phyloP scores from a whole-genome alignment of 2,888 invertebrate genomes.

The Bombyx huttoni region DNA sequence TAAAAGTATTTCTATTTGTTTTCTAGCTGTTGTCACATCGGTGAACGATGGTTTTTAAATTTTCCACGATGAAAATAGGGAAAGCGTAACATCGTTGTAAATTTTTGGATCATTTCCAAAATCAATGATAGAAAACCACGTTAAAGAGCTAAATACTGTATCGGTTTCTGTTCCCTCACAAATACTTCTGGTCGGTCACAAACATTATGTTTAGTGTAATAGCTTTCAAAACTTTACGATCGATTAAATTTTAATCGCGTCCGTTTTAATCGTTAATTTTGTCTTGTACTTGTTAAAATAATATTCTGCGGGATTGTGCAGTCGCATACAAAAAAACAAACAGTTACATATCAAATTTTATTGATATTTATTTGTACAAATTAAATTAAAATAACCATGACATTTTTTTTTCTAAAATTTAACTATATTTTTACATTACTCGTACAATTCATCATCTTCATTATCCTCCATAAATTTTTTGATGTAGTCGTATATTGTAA shows the following conservation, averaged over 20 bases:
- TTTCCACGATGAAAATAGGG: conserved; percentile 70
- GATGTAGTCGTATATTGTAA: not conserved
- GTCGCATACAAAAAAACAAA: not conserved
- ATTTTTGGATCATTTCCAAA: conserved; percentile 56
- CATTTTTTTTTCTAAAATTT: not conserved
- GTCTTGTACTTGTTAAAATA: not conserved
- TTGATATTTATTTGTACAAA: not conserved
- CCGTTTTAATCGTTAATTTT: not conserved
- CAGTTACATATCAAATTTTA: not conserved
- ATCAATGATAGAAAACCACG: conserved; percentile 58
- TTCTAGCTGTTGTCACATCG: conserved; percentile 64
- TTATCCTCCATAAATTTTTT: not conserved
- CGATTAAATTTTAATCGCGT: not conserved
- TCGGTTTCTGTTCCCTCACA: conserved; percentile 20
- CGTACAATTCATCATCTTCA: not conserved
- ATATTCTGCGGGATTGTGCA: not conserved
- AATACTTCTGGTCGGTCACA: not conserved
- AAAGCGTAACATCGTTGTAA: conserved; percentile 64
- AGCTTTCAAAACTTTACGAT: not conserved
- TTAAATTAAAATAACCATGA: no score
- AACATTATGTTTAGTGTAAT: not conserved
- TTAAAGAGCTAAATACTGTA: conserved; percentile 47
- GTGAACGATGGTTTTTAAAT: conserved; percentile 72
- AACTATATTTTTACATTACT: not conserved
- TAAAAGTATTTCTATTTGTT: conserved; percentile 65